phyloP scores from a whole-genome alignment of 92 coral and sea anemone species.

The Porites cylindrica region DNA sequence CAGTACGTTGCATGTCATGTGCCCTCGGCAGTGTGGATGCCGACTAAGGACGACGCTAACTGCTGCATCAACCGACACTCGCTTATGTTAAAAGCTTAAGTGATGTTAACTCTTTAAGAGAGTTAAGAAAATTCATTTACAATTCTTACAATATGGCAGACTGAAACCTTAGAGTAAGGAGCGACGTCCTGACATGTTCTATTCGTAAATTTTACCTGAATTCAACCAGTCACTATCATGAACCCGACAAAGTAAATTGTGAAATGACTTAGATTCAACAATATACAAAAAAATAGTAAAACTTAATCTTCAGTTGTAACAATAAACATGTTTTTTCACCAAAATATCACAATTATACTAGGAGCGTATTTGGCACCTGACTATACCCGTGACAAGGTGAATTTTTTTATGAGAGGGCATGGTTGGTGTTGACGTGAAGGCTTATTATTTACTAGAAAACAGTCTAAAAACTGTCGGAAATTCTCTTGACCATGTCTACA shows the following conservation, averaged over 20 bases:
- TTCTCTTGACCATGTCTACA: too few species aligned
- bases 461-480: too few species aligned
- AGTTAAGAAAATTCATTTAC: not conserved
- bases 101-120: not conserved
- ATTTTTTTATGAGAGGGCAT: too few species aligned
- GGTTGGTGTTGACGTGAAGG: too few species aligned
- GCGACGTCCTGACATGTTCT: not conserved
- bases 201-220: not conserved
- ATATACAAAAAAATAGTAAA: not conserved
- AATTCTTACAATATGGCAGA: not conserved
- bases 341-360: too few species aligned
- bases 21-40: not conserved
- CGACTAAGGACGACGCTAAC: not conserved
- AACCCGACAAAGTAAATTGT: not conserved
- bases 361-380: too few species aligned
- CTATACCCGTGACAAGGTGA: too few species aligned
- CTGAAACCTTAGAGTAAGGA: not conserved
- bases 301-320: not conserved
- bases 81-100: not conserved
- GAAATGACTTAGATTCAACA: not conserved
- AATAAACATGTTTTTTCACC: too few species aligned
- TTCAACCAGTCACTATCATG: not conserved
- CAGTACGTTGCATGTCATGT: slow-evolving; percentile 8
- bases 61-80: slow-evolving; percentile 23
- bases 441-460: too few species aligned